Evolutionary conservation across 2,888 invertebrate species (phyloP), one percentile per base, ranked within the genome.

Genomic region (Anagyrus pseudococci): DNA sequence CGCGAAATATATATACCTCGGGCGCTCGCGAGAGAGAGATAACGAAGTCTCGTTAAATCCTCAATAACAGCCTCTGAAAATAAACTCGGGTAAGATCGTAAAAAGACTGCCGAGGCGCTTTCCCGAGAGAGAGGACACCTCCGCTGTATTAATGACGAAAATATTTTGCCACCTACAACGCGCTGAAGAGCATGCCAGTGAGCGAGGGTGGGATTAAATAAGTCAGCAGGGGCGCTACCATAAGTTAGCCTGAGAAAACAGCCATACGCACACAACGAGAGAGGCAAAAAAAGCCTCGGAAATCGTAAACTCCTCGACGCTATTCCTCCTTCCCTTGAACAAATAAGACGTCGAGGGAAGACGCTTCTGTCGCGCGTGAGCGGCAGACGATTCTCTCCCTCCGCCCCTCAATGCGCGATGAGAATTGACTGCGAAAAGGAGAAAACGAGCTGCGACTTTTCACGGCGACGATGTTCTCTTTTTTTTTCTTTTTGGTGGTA

Each of bases 301-400:
- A 79, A 79, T 75, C 78, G 79, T 79, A 75, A 80, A 79, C 68
- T 71, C 73, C 75, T 80, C 79, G 77, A 74, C 79, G 76, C 78
- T 76, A n/a, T n/a, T 77, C 76, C 70, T 41, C 64, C 73, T 73
- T 78, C 76, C 76, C 29, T 10, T 80, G 78, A 76, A 79, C 76
- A 79, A 78, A 79, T 77, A 79, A 78, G 77, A 77, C 74, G 67
- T 67, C 70, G 70, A 60, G 68, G 62, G 41, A 44, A 20, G 22
- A 44, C 22, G 44, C 13, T 60, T 66, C 54, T 44, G 64, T 44
- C 15, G 41, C 46, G 54, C 46, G 44, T 52, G 29, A 4, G 29
- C 10, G 6, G 29, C 6, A 29, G 29, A 29, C 10, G 4, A 7
- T 29, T n/a, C n/a, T n/a, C n/a, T n/a, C n/a, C n/a, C n/a, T n/a